phyloP scores from a whole-genome alignment of 92 coral and sea anemone species.

The Umimayanthus chanpuru region DNA sequence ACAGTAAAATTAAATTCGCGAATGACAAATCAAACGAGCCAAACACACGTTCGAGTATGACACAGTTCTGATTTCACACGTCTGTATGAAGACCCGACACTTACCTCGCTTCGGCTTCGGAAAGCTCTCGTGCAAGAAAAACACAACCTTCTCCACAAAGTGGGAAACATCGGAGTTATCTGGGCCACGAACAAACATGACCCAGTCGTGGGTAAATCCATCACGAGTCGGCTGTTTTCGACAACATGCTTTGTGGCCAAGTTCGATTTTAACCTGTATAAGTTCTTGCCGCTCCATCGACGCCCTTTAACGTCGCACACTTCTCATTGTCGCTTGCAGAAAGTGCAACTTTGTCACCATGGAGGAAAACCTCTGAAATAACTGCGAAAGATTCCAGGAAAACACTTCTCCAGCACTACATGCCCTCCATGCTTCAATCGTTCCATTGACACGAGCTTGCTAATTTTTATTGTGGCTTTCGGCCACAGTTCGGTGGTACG shows the following conservation, averaged over 20 bases:
- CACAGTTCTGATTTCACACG: constrained; percentile 3
- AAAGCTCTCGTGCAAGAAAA: constrained; percentile 95
- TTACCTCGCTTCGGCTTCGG: constrained; percentile 92
- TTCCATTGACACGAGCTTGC: constrained; percentile 43
- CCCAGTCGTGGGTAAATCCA: constrained; percentile 98
- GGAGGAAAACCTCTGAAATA: constrained; percentile 24
- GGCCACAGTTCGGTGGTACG: background rate
- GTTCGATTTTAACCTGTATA: constrained; percentile 92
- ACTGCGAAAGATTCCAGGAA: constrained; percentile 22
- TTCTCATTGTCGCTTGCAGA: constrained; percentile 14
- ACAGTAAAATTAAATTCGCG: background rate
- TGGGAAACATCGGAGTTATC: constrained; percentile 92
- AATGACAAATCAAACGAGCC: background rate
- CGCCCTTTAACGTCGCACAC: background rate
- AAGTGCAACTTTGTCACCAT: background rate
- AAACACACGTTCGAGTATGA: background rate
- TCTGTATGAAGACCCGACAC: constrained; percentile 17
- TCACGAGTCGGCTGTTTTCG: constrained; percentile 81
- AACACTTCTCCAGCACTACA: constrained; percentile 14
- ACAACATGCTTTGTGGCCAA: constrained; percentile 97
- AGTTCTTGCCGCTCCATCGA: constrained; percentile 38
- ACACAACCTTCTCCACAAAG: constrained; percentile 96
- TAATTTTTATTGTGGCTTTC: constrained; percentile 31
- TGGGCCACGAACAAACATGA: constrained; percentile 92
- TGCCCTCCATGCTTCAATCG: constrained; percentile 41